These are phyloP conservation scores for Sebastolobus alascanus DNA, from an alignment of 2,797 vertebrate genomes.

Conservation along the genomic window DNA sequence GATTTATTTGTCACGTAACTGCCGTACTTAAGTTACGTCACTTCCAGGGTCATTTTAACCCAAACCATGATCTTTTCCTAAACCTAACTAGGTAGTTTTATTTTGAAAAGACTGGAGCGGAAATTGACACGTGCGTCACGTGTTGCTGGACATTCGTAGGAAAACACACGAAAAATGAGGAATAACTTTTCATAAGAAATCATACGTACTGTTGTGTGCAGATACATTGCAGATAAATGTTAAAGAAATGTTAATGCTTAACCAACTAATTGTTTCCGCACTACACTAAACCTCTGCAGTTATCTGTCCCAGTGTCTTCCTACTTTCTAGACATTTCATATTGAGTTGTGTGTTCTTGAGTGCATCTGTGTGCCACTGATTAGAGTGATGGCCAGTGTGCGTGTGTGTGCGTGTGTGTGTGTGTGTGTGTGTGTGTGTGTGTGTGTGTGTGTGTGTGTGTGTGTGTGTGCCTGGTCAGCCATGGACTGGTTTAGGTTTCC, in stretches of 20 bases:
- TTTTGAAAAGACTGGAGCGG: too few species aligned
- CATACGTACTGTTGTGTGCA: too few species aligned
- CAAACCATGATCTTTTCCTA: too few species aligned
- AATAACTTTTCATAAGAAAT: too few species aligned
- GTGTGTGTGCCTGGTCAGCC: constrained; percentile 63
- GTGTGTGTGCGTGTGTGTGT: background rate
- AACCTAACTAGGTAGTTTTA: too few species aligned
- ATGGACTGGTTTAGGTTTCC: constrained; percentile 78
- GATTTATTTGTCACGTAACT: too few species aligned
- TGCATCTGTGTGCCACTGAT: constrained; percentile 7
- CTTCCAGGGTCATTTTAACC: too few species aligned
- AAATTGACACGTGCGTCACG: too few species aligned
- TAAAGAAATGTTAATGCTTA: background rate
- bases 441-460: constrained; percentile 37
- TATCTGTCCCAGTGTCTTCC: background rate
- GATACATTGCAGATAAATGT: background rate
- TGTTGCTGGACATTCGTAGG: too few species aligned
- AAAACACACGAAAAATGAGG: too few species aligned
- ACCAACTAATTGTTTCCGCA: background rate
- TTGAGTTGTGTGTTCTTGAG: constrained; percentile 49
- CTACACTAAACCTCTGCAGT: background rate
- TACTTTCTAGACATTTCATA: constrained; percentile 15
- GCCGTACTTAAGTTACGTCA: too few species aligned
- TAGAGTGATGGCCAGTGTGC: constrained; percentile 1
- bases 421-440: constrained; percentile 23